Percentiles rank a stretch among this genome's conserved stretches.
Conservation (phyloP, 2,113 vertebrate genomes). For the Myxocyprinus asiaticus region DNA sequence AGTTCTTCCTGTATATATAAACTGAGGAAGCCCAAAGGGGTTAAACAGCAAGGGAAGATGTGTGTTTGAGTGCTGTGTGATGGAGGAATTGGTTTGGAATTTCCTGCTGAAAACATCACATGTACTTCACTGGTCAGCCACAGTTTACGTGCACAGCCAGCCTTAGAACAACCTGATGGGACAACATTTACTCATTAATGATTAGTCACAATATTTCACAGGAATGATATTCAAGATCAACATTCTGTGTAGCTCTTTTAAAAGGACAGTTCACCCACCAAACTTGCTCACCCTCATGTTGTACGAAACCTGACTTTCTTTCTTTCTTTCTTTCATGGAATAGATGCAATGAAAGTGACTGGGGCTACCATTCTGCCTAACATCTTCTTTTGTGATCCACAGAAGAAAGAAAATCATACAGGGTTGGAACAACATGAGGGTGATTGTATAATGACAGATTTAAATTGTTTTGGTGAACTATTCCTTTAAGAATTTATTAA, state of each 20-base stretch:
- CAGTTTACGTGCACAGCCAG: background rate
- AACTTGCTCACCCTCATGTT: too few species aligned
- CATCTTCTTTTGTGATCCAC: too few species aligned
- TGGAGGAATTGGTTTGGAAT: constrained; percentile 63
- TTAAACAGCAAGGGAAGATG: background rate
- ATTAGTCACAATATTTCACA: background rate
- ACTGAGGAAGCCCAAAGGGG: constrained; percentile 11
- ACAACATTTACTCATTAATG: background rate
- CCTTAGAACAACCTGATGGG: background rate
- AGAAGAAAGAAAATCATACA: too few species aligned
- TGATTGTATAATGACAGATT: too few species aligned
- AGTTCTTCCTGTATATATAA: constrained; percentile 5
- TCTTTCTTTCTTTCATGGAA: too few species aligned
- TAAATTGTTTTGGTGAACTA: too few species aligned
- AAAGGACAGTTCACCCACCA: too few species aligned
- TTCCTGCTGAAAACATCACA: constrained; percentile 55
- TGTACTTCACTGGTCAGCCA: background rate
- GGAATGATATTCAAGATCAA: background rate
- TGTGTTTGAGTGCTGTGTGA: constrained; percentile 15
- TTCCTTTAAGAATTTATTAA: too few species aligned
- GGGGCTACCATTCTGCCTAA: too few species aligned
- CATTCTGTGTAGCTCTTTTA: background rate
- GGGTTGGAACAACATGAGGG: too few species aligned
- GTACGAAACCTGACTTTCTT: too few species aligned
- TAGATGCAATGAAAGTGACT: too few species aligned